These are phyloP conservation scores for Heterocephalus glaber DNA, from an alignment of 2,113 vertebrate genomes.

Conservation along the genomic window DNA sequence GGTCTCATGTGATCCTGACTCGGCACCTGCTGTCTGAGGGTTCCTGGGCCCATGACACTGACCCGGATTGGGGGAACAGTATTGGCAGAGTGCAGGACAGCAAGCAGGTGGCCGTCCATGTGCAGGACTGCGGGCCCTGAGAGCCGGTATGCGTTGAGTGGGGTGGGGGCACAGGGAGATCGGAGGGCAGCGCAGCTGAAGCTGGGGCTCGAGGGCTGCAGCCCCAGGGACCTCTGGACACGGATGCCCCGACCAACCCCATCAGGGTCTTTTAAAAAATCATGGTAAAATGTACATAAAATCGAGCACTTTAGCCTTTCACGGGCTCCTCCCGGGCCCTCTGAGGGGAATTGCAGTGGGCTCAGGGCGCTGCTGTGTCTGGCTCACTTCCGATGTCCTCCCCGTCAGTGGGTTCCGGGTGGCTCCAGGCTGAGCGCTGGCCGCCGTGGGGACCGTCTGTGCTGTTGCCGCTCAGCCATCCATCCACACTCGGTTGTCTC, in stretches of 20 bases:
- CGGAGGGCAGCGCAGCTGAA: neutral
- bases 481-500: neutral
- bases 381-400: neutral
- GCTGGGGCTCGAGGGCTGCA: no score
- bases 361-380: neutral
- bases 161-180: neutral
- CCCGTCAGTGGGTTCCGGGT: neutral
- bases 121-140: no score
- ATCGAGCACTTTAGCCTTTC: neutral
- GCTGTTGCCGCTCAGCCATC: no score
- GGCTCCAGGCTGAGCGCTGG: neutral
- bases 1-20: neutral
- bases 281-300: neutral
- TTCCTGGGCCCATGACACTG: neutral
- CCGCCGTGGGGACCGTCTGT: rapidly evolving
- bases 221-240: neutral
- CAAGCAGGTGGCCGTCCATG: no score
- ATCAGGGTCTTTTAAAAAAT: neutral
- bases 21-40: neutral
- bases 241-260: neutral
- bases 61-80: no score
- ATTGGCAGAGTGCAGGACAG: no score
- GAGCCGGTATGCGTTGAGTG: neutral
- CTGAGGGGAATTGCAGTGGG: neutral
- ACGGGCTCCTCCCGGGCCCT: neutral